phyloP scores from a whole-genome alignment of 2,113 vertebrate species.

The Otolemur garnettii region DNA sequence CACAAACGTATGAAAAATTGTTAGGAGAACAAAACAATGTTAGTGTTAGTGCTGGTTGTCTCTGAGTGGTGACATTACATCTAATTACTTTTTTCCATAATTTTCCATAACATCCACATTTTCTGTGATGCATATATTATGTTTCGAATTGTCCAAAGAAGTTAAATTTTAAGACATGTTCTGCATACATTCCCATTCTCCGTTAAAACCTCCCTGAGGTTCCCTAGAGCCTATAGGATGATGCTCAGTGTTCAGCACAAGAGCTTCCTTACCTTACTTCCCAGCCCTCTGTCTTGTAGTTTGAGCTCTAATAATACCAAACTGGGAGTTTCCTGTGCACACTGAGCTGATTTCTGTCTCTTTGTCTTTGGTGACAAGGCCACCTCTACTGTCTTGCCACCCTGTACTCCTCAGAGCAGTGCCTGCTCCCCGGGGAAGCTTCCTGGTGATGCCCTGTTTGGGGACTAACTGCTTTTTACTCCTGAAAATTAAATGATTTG shows the following conservation, averaged over 20 bases:
- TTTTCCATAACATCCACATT: slow-evolving; percentile 26
- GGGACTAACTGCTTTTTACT: not conserved
- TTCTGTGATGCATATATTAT: not conserved
- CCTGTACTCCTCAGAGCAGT: not conserved
- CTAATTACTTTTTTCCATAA: slow-evolving; percentile 14
- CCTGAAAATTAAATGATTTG: not conserved
- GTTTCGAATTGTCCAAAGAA: not conserved
- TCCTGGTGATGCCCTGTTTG: not conserved
- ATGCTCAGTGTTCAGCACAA: not conserved
- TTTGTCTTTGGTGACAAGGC: not conserved
- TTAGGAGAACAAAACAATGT: not conserved
- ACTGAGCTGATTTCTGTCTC: not conserved
- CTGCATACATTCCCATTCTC: not conserved
- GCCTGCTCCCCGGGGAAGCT: not conserved
- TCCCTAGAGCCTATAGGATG: not conserved
- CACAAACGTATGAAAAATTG: not conserved
- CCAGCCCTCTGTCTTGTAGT: too few relatives aligned
- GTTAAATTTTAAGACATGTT: not conserved
- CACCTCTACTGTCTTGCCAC: not conserved
- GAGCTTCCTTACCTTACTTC: not conserved
- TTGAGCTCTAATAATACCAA: accelerated
- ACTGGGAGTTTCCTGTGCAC: not conserved
- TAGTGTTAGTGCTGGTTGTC: not conserved
- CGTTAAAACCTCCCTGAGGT: not conserved
- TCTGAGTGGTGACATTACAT: not conserved